A percentile compares a stretch with the other conserved stretches of the same genome.
Evolutionary conservation across 2,113 vertebrate species (phyloP).

Genomic region (Emydura subglobosa): DNA sequence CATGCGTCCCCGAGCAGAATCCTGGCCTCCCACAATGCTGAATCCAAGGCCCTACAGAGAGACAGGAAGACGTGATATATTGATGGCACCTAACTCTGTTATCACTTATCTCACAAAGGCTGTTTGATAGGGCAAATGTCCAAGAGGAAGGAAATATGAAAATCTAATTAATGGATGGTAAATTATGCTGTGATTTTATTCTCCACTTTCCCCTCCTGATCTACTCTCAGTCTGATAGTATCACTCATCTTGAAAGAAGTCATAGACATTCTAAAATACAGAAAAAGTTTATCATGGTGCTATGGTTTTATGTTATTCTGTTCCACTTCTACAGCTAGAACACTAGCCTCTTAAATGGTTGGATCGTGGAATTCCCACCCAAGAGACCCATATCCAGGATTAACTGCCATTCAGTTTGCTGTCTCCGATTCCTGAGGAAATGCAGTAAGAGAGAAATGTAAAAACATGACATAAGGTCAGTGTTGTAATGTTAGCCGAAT

Average conservation of each 20-base stretch:
- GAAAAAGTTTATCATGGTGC: not conserved
- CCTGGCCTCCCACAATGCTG: slow-evolving; percentile 96
- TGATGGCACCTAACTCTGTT: not conserved
- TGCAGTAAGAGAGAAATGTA: slow-evolving; percentile 5
- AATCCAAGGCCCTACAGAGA: slow-evolving; percentile 91
- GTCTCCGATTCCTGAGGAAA: slow-evolving; percentile 40
- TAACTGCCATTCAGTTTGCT: not conserved
- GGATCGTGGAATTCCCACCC: not conserved
- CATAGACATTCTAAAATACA: not conserved
- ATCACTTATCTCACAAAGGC: not conserved
- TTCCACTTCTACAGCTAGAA: not conserved
- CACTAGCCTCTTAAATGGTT: not conserved
- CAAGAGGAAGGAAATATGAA: not conserved
- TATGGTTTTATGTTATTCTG: not conserved
- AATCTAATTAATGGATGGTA: not conserved
- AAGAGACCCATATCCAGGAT: slow-evolving; percentile 16
- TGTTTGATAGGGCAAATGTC: not conserved
- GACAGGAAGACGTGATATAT: not conserved
- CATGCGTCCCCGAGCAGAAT: slow-evolving; percentile 95
- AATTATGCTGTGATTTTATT: not conserved
- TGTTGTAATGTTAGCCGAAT: slow-evolving; percentile 41
- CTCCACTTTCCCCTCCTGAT: not conserved
- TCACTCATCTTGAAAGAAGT: not conserved
- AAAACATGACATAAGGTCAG: slow-evolving; percentile 59
- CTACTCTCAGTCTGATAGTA: not conserved